These are phyloP conservation scores for Glaucidium brasilianum DNA, from an alignment of 2,113 vertebrate genomes.

Conservation along the genomic window DNA sequence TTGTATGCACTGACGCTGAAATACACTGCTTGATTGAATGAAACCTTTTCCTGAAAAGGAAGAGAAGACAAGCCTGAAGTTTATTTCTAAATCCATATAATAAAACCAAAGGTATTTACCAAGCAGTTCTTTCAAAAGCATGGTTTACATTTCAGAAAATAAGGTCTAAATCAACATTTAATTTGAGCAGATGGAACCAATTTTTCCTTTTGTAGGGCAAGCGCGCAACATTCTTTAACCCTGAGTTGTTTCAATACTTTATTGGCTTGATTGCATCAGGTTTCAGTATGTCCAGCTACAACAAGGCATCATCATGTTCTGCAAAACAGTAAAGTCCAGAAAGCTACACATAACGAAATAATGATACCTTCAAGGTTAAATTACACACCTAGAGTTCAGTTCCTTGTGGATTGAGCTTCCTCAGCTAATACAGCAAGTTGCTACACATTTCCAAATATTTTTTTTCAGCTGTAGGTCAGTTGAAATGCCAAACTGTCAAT, in stretches of 20 bases:
- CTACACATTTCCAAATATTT: neutral
- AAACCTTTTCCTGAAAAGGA: neutral
- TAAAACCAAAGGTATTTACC: slow-evolving; percentile 11
- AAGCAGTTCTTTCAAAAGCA: slow-evolving; percentile 14
- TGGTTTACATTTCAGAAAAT: slow-evolving; percentile 56
- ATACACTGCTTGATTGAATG: neutral
- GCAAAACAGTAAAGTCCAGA: neutral
- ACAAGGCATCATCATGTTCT: neutral
- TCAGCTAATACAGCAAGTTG: neutral
- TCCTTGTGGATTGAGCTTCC: neutral
- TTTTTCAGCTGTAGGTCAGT: neutral
- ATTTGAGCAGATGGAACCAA: slow-evolving; percentile 62
- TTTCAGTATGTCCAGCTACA: slow-evolving; percentile 3
- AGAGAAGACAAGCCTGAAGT: neutral
- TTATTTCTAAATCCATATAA: slow-evolving; percentile 24
- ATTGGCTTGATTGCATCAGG: neutral
- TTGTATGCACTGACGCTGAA: neutral
- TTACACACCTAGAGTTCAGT: neutral
- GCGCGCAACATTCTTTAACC: neutral
- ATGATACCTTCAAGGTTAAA: neutral
- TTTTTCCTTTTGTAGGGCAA: slow-evolving; percentile 41
- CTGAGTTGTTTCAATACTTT: slow-evolving; percentile 32
- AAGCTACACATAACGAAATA: neutral
- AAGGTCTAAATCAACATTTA: slow-evolving; percentile 56
- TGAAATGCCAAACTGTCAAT: neutral